Percentiles rank a stretch among this genome's conserved stretches.
These are phyloP conservation scores for Luidia sarsii DNA, from an alignment of 53 echinoderm and acorn worm genomes.

Conservation along the genomic window DNA sequence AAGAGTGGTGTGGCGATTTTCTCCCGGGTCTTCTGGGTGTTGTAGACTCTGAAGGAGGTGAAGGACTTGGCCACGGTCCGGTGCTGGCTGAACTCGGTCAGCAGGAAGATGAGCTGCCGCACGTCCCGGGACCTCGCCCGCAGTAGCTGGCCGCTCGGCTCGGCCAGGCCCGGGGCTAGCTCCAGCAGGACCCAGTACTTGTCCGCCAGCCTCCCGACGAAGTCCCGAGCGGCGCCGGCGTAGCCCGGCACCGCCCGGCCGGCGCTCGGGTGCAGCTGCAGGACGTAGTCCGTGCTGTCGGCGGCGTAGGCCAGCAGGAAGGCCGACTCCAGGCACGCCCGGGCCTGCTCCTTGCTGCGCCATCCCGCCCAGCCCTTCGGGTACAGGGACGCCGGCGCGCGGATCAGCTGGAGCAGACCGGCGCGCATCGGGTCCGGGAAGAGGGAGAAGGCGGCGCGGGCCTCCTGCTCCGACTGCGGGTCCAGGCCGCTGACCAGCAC, in stretches of 20 bases:
- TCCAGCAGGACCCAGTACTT: not conserved
- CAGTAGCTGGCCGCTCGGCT: not conserved
- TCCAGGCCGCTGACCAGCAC: not conserved
- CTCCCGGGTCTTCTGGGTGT: not conserved
- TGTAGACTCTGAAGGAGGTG: not conserved
- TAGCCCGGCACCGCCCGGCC: not conserved
- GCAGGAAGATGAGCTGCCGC: conserved; percentile 1
- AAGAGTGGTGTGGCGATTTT: too few species aligned
- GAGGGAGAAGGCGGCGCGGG: not conserved
- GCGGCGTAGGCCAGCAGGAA: not conserved
- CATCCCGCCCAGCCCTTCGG: not conserved
- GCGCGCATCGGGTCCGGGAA: not conserved
- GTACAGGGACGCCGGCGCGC: not conserved
- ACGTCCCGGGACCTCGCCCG: not conserved
- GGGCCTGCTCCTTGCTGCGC: not conserved
- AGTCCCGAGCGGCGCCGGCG: not conserved
- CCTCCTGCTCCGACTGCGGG: not conserved
- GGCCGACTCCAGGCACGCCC: not conserved
- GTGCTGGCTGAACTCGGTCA: not conserved
- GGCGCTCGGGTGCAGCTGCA: not conserved
- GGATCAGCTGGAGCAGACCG: conserved; percentile 4
- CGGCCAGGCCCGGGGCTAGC: not conserved
- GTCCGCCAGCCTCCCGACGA: not conserved
- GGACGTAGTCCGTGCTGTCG: not conserved
- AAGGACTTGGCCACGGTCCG: not conserved